Percentiles rank a stretch among this genome's conserved stretches.
phyloP scores from a whole-genome alignment of 2,888 invertebrate species.

The Galerucella calmariensis region DNA sequence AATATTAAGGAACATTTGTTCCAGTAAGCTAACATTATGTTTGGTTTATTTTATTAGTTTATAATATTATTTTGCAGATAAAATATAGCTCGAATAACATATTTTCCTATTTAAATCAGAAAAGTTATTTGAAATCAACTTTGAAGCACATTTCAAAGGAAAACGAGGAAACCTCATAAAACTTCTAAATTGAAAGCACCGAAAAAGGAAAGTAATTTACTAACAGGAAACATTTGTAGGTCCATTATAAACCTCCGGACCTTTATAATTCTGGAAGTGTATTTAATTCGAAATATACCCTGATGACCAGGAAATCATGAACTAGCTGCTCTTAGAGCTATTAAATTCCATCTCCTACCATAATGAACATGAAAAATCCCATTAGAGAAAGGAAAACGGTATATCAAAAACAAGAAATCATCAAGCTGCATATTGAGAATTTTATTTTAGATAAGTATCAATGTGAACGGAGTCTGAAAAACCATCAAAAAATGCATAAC shows the following conservation, averaged over 20 bases:
- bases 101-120: conserved; percentile 2
- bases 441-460: no score
- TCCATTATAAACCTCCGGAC: conserved; percentile 11
- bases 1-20: background rate
- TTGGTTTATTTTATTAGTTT: background rate
- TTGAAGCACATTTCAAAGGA: background rate
- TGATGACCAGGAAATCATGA: conserved; percentile 4
- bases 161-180: conserved; percentile 22
- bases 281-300: conserved; percentile 23
- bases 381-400: no score
- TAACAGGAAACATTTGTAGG: conserved; percentile 18
- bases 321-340: no score
- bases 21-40: background rate
- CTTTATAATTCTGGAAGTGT: conserved; percentile 9
- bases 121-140: conserved; percentile 7
- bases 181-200: conserved; percentile 21
- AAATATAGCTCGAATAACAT: background rate
- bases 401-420: no score
- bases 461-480: no score
- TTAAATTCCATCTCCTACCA: no score
- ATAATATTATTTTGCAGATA: background rate
- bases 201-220: conserved; percentile 23
- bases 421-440: no score
- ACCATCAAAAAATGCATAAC: no score
- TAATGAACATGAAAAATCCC: no score